Conservation (phyloP, 2,888 invertebrate genomes). For the Frankliniella intonsa region DNA sequence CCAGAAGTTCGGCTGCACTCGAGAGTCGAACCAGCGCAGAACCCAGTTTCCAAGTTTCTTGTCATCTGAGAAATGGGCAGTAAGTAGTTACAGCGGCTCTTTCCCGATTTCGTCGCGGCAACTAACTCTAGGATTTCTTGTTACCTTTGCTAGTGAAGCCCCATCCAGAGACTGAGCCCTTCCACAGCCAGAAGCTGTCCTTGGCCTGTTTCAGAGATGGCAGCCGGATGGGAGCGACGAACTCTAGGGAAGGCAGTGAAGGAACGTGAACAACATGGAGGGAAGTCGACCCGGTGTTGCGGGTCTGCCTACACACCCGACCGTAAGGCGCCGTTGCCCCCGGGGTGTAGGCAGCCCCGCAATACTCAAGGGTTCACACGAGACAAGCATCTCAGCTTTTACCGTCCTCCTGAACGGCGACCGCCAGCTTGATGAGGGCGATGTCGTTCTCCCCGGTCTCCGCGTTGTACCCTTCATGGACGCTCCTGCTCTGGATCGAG, state of each 20-base stretch:
- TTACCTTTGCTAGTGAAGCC: not conserved
- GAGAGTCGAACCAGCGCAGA: constrained; percentile 10
- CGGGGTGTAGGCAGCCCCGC: too few species aligned
- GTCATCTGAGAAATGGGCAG: not conserved
- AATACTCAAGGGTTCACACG: too few species aligned
- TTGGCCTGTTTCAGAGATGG: not conserved
- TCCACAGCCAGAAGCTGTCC: not conserved
- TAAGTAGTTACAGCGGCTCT: too few species aligned
- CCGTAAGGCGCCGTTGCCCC: too few species aligned
- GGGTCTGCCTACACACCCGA: too few species aligned
- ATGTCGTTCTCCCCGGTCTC: constrained; percentile 45
- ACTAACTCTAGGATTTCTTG: too few species aligned
- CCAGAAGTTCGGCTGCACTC: constrained; percentile 2
- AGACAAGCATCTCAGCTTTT: constrained; percentile 28
- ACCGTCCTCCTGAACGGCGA: constrained; percentile 43
- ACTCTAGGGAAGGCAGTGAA: not conserved
- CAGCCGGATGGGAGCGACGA: not conserved
- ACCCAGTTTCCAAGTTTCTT: not conserved
- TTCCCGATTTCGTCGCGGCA: too few species aligned
- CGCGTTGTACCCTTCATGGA: constrained; percentile 41
- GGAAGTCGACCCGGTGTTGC: too few species aligned
- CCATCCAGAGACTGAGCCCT: not conserved
- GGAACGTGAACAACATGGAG: too few species aligned
- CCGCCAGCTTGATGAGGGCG: constrained; percentile 44
- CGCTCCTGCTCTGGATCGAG: not conserved